Evolutionary conservation across 2,888 invertebrate genomes (phyloP), one percentile per base, ranked within the genome.

Genomic region (Andrena chrysosceles): DNA sequence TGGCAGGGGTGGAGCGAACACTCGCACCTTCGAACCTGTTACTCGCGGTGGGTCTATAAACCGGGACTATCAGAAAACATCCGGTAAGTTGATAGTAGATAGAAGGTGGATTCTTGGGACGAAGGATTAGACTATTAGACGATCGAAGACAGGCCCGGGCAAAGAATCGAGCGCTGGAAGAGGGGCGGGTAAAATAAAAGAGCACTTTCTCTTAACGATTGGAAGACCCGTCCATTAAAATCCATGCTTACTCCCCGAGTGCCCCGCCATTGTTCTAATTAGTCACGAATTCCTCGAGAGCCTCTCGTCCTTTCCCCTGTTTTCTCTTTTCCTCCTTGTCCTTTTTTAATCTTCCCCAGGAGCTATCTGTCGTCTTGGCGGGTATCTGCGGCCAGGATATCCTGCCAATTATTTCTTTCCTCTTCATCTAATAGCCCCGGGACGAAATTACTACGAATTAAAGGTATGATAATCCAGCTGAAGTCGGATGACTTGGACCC

Each of bases 211-310:
- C 76, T 76, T 85, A 83, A 89, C 77, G 90, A 89, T 88, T 70
- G 74, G 79, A 86, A 88, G 85, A 64, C 69, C 68, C 73, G 77
- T 84, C 77, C 74, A 85, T 89, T 89, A 89, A 86, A 89, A 89
- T 89, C 81, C 79, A 42, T 84, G 88, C 88, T 89, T 89, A 89
- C 84, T 82, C 85, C 54, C 67, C 81, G 77, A 86, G 79, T 74
- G 68, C 77, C 64, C 62, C 67, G 74, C 85, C 85, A 85, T 88
- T 89, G 89, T 88, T 81, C 90, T 90, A 90, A 90, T 90, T 90
- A 90, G 91, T 87, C 87, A 85, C 85, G 86, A 90, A 88, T 89
- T 89, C 85, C 83, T 85, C 83, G 77, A 89, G 85, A 85, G 82
- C 68, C 84, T 80, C 85, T 87, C 79, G 72, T 74, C 72, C 63